Evolutionary conservation across 2,888 invertebrate genomes (phyloP).

Genomic region (Marronus borbonicus): DNA sequence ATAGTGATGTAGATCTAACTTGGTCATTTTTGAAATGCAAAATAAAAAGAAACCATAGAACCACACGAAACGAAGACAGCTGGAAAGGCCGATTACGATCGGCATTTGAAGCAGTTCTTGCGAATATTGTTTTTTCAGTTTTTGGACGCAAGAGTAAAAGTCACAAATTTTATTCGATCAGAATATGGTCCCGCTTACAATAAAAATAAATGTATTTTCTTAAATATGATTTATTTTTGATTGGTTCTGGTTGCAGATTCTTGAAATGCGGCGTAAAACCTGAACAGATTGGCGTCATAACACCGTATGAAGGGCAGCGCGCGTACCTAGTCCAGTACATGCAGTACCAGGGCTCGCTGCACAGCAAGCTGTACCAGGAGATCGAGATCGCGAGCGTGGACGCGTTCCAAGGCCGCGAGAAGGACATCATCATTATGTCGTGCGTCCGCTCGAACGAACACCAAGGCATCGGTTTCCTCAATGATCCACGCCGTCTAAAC

Average conservation of each 20-base stretch:
- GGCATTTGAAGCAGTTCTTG: too few species aligned
- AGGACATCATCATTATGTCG: conserved; percentile 99
- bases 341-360: conserved; percentile 98
- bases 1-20: too few species aligned
- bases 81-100: too few species aligned
- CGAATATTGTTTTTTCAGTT: too few species aligned
- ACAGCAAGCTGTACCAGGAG: conserved; percentile 97
- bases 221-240: too few species aligned
- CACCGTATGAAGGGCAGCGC: conserved; percentile 98
- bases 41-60: too few species aligned
- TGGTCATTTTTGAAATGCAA: too few species aligned
- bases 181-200: too few species aligned
- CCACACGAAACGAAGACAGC: too few species aligned
- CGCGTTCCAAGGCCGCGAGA: conserved; percentile 99
- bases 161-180: too few species aligned
- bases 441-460: conserved; percentile 99
- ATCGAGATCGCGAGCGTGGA: conserved; percentile 99
- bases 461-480: conserved; percentile 98
- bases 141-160: too few species aligned
- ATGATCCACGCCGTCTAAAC: conserved; percentile 97
- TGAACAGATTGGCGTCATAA: conserved; percentile 98
- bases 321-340: conserved; percentile 98
- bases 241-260: conserved; percentile 75
- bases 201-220: too few species aligned
- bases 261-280: conserved; percentile 95